Conservation (phyloP, 1,140 invertebrate genomes). For the Rhizoglyphus robini region DNA sequence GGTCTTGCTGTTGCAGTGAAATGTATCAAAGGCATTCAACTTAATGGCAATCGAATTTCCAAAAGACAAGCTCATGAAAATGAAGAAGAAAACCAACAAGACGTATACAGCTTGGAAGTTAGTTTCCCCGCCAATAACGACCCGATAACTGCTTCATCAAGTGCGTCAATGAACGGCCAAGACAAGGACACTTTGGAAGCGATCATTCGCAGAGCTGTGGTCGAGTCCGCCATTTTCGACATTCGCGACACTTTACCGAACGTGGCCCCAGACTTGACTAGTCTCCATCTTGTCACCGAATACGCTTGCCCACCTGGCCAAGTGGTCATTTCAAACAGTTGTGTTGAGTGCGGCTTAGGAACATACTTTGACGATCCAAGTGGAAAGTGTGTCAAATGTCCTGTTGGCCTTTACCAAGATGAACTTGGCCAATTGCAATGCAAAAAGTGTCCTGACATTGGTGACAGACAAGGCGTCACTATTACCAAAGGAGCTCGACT, state of each 20-base stretch:
- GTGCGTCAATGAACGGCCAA: slow-evolving; percentile 50
- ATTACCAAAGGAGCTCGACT: slow-evolving; percentile 67
- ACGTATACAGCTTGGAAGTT: slow-evolving; percentile 75
- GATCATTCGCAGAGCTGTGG: slow-evolving; percentile 66
- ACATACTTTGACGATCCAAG: slow-evolving; percentile 61
- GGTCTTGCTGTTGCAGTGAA: slow-evolving; percentile 75
- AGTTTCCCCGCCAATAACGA: slow-evolving; percentile 81
- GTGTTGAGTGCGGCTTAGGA: slow-evolving; percentile 85
- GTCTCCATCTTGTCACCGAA: slow-evolving; percentile 65
- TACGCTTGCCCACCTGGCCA: slow-evolving; percentile 83
- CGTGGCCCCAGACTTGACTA: slow-evolving; percentile 79
- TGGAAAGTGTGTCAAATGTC: slow-evolving; percentile 65
- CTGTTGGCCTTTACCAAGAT: slow-evolving; percentile 81
- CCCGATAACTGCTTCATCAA: slow-evolving; percentile 44
- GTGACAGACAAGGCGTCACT: slow-evolving; percentile 70
- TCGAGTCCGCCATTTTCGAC: slow-evolving; percentile 42
- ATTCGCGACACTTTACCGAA: slow-evolving; percentile 79
- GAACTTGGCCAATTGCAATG: slow-evolving; percentile 78
- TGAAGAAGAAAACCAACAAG: slow-evolving; percentile 49
- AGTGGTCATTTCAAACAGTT: slow-evolving; percentile 58
- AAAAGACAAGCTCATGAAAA: slow-evolving; percentile 47
- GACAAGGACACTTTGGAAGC: slow-evolving; percentile 65
- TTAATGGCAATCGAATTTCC: neutral
- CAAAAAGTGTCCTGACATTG: slow-evolving; percentile 68
- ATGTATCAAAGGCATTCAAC: slow-evolving; percentile 40